These are phyloP conservation scores for Stenichneumon culpator DNA, from an alignment of 2,888 invertebrate genomes.

Conservation along the genomic window DNA sequence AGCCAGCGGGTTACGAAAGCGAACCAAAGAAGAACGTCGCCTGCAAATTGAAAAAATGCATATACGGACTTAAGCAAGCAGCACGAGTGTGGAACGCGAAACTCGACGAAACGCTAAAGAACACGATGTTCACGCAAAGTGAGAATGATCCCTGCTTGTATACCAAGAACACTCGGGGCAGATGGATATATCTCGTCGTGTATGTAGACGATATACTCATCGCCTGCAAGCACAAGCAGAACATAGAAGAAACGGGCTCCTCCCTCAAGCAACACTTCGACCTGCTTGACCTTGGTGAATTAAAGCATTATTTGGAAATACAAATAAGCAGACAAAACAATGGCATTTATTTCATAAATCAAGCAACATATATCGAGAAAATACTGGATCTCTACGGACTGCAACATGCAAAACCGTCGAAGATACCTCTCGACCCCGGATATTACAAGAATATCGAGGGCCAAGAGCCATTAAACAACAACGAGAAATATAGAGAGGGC, in stretches of 20 bases:
- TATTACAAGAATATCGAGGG: slow-evolving; percentile 46
- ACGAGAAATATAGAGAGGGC: slow-evolving; percentile 64
- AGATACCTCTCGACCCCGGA: slow-evolving; percentile 62
- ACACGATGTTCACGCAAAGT: slow-evolving; percentile 65
- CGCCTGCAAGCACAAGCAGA: slow-evolving; percentile 24
- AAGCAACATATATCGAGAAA: slow-evolving; percentile 60
- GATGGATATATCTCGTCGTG: slow-evolving; percentile 53
- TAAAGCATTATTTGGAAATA: slow-evolving; percentile 63
- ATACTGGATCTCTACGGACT: slow-evolving; percentile 57
- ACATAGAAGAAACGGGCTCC: slow-evolving; percentile 33
- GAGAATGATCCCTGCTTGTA: slow-evolving; percentile 72
- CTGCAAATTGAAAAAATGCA: slow-evolving; percentile 65
- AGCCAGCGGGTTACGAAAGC: slow-evolving; percentile 69
- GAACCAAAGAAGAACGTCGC: slow-evolving; percentile 60
- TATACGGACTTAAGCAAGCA: slow-evolving; percentile 77
- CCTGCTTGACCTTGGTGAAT: slow-evolving; percentile 60
- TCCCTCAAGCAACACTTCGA: slow-evolving; percentile 61
- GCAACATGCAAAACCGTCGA: slow-evolving; percentile 61
- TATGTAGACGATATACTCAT: slow-evolving; percentile 68
- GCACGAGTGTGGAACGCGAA: slow-evolving; percentile 73
- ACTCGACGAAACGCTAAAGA: slow-evolving; percentile 66
- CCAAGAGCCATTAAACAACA: slow-evolving; percentile 19
- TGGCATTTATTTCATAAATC: slow-evolving; percentile 44
- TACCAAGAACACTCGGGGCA: slow-evolving; percentile 27
- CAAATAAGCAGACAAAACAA: slow-evolving; percentile 47